phyloP scores from a whole-genome alignment of 2,888 invertebrate genomes.

The Deilephila porcellus region DNA sequence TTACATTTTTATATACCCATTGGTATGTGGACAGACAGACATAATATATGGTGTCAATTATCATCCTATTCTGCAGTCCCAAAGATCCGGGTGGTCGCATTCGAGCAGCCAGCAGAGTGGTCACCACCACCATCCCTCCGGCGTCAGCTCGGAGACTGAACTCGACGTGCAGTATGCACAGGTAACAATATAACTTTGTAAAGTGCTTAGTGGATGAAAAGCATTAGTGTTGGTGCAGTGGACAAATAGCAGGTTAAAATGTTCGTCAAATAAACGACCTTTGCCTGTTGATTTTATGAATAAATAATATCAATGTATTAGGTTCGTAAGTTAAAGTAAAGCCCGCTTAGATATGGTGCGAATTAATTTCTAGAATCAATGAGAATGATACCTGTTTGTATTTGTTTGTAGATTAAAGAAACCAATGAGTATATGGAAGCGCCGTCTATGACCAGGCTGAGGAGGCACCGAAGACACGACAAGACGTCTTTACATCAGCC shows the following conservation, averaged over 20 bases:
- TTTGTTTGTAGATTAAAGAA: slow-evolving; percentile 70
- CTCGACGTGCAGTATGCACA: slow-evolving; percentile 81
- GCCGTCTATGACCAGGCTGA: slow-evolving; percentile 75
- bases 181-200: slow-evolving; percentile 48
- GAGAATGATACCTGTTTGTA: too few relatives aligned
- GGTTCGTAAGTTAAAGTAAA: too few relatives aligned
- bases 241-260: too few relatives aligned
- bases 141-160: slow-evolving; percentile 82
- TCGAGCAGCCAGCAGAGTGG: slow-evolving; percentile 60
- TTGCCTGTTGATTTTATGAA: too few relatives aligned
- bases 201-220: background rate
- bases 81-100: slow-evolving; percentile 70
- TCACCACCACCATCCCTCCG: slow-evolving; percentile 79
- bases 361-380: too few relatives aligned
- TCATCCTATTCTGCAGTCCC: slow-evolving; percentile 55
- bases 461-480: slow-evolving; percentile 76
- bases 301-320: too few relatives aligned
- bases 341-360: too few relatives aligned
- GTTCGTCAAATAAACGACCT: too few relatives aligned
- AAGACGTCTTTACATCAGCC: slow-evolving; percentile 76
- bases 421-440: slow-evolving; percentile 79
- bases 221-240: background rate
- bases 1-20: too few relatives aligned
- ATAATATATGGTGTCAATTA: too few relatives aligned
- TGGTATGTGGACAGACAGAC: too few relatives aligned